These are phyloP conservation scores for Leuciscus waleckii DNA, from an alignment of 2,797 vertebrate genomes.

Conservation along the genomic window DNA sequence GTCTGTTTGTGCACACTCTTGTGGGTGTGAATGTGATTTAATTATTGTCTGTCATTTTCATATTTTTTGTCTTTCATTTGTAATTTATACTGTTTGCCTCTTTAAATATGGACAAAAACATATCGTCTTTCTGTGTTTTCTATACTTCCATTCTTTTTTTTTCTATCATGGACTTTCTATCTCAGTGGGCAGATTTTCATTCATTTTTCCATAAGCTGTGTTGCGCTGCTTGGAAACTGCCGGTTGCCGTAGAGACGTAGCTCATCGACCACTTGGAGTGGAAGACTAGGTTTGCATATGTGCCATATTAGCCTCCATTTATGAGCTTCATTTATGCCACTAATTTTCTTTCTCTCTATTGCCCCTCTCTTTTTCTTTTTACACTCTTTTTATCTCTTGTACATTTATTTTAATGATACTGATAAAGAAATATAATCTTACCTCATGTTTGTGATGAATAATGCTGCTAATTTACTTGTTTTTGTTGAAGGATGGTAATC, in stretches of 20 bases:
- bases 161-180: slow-evolving; percentile 11
- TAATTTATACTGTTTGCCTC: slow-evolving; percentile 24
- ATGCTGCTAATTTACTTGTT: not conserved
- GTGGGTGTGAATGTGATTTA: slow-evolving; percentile 21
- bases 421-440: not conserved
- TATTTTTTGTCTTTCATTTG: slow-evolving; percentile 17
- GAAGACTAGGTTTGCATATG: slow-evolving; percentile 34
- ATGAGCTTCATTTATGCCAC: slow-evolving; percentile 14
- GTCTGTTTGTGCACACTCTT: slow-evolving; percentile 21
- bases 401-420: not conserved
- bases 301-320: slow-evolving; percentile 42
- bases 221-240: slow-evolving; percentile 61
- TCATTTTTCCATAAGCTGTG: slow-evolving; percentile 64
- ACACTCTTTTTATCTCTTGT: not conserved
- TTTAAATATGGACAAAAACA: slow-evolving; percentile 30
- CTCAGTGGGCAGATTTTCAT: slow-evolving; percentile 55
- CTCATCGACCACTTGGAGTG: slow-evolving; percentile 55
- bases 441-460: not conserved
- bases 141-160: not conserved
- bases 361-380: not conserved
- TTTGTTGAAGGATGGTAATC: not conserved
- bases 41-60: not conserved
- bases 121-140: slow-evolving; percentile 36
- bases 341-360: slow-evolving; percentile 7
- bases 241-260: slow-evolving; percentile 61